Evolutionary conservation across 1,140 invertebrate genomes (phyloP).

Genomic region (Mamestra configurata): DNA sequence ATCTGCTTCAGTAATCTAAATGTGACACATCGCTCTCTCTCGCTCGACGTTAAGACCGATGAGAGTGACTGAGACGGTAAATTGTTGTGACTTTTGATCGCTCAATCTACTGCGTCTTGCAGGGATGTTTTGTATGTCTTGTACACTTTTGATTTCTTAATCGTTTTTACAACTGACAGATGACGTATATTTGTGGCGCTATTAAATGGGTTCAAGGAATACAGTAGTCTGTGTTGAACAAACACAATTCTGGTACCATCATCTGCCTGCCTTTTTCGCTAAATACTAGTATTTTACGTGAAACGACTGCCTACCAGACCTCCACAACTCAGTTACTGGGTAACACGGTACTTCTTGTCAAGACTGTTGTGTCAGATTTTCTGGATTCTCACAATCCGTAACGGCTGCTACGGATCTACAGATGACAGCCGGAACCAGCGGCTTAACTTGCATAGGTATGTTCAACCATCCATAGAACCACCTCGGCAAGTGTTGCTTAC

Average conservation of each 20-base stretch:
- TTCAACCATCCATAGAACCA: too few relatives aligned
- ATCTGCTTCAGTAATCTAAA: conserved; percentile 71
- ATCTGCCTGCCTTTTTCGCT: too few relatives aligned
- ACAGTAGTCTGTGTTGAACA: conserved; percentile 19
- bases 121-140: conserved; percentile 71
- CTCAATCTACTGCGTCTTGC: conserved; percentile 67
- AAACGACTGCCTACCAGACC: too few relatives aligned
- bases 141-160: conserved; percentile 72
- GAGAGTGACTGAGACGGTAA: conserved; percentile 61
- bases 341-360: too few relatives aligned
- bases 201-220: neutral
- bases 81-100: conserved; percentile 75
- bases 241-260: neutral
- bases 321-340: too few relatives aligned
- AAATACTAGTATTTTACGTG: too few relatives aligned
- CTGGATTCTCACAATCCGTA: too few relatives aligned
- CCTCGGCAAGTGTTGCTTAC: too few relatives aligned
- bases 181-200: conserved; percentile 51
- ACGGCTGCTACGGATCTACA: too few relatives aligned
- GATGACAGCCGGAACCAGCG: too few relatives aligned
- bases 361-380: too few relatives aligned
- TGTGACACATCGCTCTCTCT: conserved; percentile 59
- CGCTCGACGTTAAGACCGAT: neutral
- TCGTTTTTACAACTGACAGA: conserved; percentile 74
- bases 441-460: too few relatives aligned